Conservation (phyloP, 1,140 invertebrate species). For the Ctenoplectra terminalis region DNA sequence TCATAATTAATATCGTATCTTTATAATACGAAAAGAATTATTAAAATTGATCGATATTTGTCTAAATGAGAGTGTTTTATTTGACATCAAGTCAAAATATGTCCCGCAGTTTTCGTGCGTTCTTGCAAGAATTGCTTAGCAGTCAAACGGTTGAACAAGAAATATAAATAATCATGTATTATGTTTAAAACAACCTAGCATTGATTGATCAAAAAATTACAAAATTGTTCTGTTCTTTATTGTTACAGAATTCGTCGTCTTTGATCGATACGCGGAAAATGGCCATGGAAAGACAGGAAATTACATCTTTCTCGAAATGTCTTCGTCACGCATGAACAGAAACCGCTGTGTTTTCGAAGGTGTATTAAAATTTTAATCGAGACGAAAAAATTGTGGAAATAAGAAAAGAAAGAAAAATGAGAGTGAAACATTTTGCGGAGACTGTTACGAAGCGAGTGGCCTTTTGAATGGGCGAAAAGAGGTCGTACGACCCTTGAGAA, state of each 20-base stretch:
- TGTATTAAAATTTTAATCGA: neutral
- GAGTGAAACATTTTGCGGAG: slow-evolving; percentile 11
- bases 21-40: no score
- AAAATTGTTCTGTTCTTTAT: neutral
- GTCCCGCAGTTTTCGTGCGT: no score
- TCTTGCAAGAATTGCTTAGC: no score
- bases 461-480: slow-evolving; percentile 28
- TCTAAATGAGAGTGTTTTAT: no score
- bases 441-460: neutral
- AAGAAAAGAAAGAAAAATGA: slow-evolving; percentile 13
- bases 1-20: no score
- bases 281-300: neutral
- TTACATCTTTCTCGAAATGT: neutral
- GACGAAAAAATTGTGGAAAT: neutral
- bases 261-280: neutral
- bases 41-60: no score
- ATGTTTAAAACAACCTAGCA: no score
- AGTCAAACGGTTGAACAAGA: no score
- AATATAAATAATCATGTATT: no score
- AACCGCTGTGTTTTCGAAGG: neutral
- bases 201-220: no score
- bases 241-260: slow-evolving; percentile 31
- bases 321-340: neutral
- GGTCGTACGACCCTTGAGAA: neutral
- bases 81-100: no score